Evolutionary conservation across 2,797 vertebrate species (phyloP).

Genomic region (Taenioides sp.): DNA sequence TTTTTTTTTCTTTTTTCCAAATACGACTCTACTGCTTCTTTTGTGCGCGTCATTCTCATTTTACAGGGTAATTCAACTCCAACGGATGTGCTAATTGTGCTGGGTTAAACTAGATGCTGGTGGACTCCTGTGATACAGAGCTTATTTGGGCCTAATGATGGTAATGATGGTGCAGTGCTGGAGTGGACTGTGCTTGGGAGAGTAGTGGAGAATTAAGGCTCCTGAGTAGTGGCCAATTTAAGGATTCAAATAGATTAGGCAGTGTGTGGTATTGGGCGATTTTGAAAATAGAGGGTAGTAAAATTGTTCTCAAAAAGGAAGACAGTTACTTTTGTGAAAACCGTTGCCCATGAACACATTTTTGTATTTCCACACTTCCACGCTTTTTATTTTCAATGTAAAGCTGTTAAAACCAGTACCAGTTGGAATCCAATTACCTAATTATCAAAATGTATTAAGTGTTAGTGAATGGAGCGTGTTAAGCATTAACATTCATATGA

Average conservation of each 20-base stretch:
- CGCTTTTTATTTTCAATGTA: too few relatives aligned
- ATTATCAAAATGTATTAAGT: too few relatives aligned
- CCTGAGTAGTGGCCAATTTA: conserved; percentile 4
- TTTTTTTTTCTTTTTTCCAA: conserved; percentile 49
- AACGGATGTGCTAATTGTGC: conserved; percentile 81
- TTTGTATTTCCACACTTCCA: too few relatives aligned
- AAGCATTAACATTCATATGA: too few relatives aligned
- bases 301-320: not conserved
- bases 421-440: too few relatives aligned
- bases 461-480: too few relatives aligned
- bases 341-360: not conserved
- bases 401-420: too few relatives aligned
- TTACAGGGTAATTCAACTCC: conserved; percentile 80
- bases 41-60: conserved; percentile 73
- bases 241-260: conserved; percentile 8
- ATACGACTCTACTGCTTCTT: conserved; percentile 65
- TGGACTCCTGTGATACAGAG: conserved; percentile 75
- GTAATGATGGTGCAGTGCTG: conserved; percentile 67
- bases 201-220: conserved; percentile 13
- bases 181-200: conserved; percentile 44
- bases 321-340: not conserved
- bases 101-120: conserved; percentile 77
- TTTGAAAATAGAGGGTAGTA: not conserved
- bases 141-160: conserved; percentile 77
- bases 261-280: not conserved